Evolutionary conservation across 2,113 vertebrate species (phyloP).

Genomic region (Mus spicilegus): DNA sequence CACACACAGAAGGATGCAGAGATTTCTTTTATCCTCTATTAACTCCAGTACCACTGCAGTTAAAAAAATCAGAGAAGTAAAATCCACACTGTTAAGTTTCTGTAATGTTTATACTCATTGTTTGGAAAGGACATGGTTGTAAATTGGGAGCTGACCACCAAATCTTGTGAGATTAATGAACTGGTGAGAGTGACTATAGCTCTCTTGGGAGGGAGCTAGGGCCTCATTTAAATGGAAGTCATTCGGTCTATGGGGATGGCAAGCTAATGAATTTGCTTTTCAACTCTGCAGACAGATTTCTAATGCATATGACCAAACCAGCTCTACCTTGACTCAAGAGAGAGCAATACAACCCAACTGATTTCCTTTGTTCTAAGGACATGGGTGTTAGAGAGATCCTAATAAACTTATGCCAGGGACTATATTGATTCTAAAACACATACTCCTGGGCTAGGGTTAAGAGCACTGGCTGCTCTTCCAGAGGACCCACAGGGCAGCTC

Average conservation of each 20-base stretch:
- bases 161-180: background rate
- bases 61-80: slow-evolving; percentile 17
- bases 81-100: slow-evolving; percentile 3
- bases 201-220: background rate
- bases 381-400: background rate
- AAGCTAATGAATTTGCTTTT: background rate
- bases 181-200: background rate
- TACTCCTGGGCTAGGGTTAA: background rate
- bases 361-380: slow-evolving; percentile 7
- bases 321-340: background rate
- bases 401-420: background rate
- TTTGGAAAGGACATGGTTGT: background rate
- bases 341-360: background rate
- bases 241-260: background rate
- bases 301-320: background rate
- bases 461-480: too few species aligned
- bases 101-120: background rate
- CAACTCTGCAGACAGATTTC: background rate
- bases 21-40: background rate
- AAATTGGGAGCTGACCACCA: background rate
- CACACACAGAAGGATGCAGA: background rate
- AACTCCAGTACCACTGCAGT: background rate
- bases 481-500: too few species aligned
- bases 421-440: background rate
- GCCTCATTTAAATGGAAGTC: background rate